These are phyloP conservation scores for Lates calcarifer DNA, from an alignment of 2,113 vertebrate genomes.

Conservation along the genomic window DNA sequence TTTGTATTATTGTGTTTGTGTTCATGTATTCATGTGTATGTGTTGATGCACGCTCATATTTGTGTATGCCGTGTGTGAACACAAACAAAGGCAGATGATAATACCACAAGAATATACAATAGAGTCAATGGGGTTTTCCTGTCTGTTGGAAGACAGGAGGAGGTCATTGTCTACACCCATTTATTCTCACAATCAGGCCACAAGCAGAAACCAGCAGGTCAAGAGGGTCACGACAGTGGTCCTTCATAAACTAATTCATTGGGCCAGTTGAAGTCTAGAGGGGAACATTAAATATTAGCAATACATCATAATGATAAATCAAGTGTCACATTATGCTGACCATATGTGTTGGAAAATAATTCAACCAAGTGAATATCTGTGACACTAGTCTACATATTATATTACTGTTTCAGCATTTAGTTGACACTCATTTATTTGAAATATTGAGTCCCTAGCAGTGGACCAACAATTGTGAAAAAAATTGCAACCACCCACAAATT, in stretches of 20 bases:
- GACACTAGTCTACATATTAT: not conserved
- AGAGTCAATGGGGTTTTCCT: constrained; percentile 70
- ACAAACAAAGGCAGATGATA: constrained; percentile 72
- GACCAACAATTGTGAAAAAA: not conserved
- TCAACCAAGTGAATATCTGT: not conserved
- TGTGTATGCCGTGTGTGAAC: constrained; percentile 68
- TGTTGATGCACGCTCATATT: constrained; percentile 26
- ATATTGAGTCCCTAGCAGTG: not conserved
- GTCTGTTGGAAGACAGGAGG: constrained; percentile 40
- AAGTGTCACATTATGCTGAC: constrained; percentile 25
- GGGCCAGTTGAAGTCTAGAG: not conserved
- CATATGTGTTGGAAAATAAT: constrained; percentile 15
- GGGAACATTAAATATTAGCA: constrained; percentile 15
- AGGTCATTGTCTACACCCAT: constrained; percentile 63
- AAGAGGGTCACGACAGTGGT: constrained; percentile 31
- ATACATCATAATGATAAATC: constrained; percentile 32
- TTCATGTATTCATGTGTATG: constrained; percentile 28
- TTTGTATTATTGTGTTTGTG: constrained; percentile 41
- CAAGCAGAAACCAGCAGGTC: constrained; percentile 45
- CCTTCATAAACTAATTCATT: constrained; percentile 31
- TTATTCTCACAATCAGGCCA: constrained; percentile 71
- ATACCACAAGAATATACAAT: constrained; percentile 73
- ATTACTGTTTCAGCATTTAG: constrained; percentile 22
- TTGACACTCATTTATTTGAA: not conserved
- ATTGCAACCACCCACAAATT: constrained; percentile 9